Base-by-base conservation (phyloP, 2,113 vertebrate genomes). In the Spheniscus mendiculus region DNA sequence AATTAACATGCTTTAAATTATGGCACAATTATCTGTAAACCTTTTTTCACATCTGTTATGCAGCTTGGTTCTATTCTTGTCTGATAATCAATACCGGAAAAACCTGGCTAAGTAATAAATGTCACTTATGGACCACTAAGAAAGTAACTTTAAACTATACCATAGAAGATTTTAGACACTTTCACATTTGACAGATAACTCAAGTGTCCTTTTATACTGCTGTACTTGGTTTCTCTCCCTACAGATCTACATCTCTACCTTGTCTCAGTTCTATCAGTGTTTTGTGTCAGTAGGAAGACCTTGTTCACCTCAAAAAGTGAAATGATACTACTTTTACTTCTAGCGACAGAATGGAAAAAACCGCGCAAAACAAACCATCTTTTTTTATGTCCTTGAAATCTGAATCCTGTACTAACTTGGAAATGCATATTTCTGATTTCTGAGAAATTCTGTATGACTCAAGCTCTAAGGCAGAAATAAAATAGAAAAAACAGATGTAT, bases 351-450 rank as follows among this genome's bases (percentile, higher is more conserved):
- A 45, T 38, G 32, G 53, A 36, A 47, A 69, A 69, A 78, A 8
- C 1, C 22, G 71, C 1, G 0, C 50, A 42, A 78, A 94, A 81
- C 20, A 82, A 83, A 19, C 3, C 2, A 2, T 49, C 6, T 42
- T 52, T 47, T 66, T 78, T 73, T 32, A 52, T 78, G 80, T 89
- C 89, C 89, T 93, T 96, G 83, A 83, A 45, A 56, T 81, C 30
- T 61, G 53, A 88, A 77, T 83, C 65, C 25, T 70, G 2, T 55
- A 38, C 17, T 62, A 50, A 58, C 55, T 91, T 59, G 13, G 50
- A 85, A 91, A 93, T 95, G 56, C 21, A 67, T 93, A 84, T 95
- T 91, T 95, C 93, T 91, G 56, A 63, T 78, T 97, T 96, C 91
- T 91, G 87, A 87, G 89, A 97, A 95, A 84, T 71, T n/a, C n/a